Percentiles rank a stretch among this genome's conserved stretches.
Evolutionary conservation across 1,140 invertebrate species (phyloP).

Genomic region (Pseudomyrmex pallidus): DNA sequence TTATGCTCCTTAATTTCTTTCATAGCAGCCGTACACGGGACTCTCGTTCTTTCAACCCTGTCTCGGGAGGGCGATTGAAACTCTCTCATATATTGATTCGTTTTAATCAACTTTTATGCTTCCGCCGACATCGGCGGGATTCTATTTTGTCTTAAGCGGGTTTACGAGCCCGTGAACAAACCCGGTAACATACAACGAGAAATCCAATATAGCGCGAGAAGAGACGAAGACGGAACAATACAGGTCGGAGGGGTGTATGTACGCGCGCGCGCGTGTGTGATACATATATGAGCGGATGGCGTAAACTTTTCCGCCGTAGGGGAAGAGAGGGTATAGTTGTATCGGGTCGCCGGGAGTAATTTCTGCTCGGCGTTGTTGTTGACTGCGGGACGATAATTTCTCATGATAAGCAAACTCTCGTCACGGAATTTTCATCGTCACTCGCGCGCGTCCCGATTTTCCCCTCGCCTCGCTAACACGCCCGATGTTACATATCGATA

Average conservation of each 20-base stretch:
- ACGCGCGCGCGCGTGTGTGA: not conserved
- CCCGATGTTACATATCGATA: not conserved
- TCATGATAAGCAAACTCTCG: slow-evolving; percentile 71
- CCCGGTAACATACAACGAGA: slow-evolving; percentile 35
- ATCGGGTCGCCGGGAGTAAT: slow-evolving; percentile 19
- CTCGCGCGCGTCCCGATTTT: slow-evolving; percentile 23
- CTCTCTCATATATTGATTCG: slow-evolving; percentile 37
- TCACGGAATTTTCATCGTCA: slow-evolving; percentile 60
- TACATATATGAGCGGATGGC: not conserved
- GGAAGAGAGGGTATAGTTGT: slow-evolving; percentile 11
- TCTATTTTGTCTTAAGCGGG: slow-evolving; percentile 52
- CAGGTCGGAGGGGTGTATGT: not conserved
- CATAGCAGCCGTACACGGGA: too few species aligned
- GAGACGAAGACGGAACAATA: slow-evolving; percentile 42
- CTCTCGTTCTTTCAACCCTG: not conserved
- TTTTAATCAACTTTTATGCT: slow-evolving; percentile 53
- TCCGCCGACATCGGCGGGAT: not conserved
- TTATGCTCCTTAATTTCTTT: too few species aligned
- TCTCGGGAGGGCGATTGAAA: not conserved
- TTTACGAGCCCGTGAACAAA: slow-evolving; percentile 47
- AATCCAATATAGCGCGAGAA: slow-evolving; percentile 50
- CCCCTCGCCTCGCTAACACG: not conserved
- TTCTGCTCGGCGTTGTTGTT: slow-evolving; percentile 1
- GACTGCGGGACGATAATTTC: slow-evolving; percentile 38
- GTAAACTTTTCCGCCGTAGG: slow-evolving; percentile 23